Evolutionary conservation across 2,797 vertebrate genomes (phyloP), one percentile per base, ranked within the genome.

Genomic region (Anabacerthia variegaticeps): DNA sequence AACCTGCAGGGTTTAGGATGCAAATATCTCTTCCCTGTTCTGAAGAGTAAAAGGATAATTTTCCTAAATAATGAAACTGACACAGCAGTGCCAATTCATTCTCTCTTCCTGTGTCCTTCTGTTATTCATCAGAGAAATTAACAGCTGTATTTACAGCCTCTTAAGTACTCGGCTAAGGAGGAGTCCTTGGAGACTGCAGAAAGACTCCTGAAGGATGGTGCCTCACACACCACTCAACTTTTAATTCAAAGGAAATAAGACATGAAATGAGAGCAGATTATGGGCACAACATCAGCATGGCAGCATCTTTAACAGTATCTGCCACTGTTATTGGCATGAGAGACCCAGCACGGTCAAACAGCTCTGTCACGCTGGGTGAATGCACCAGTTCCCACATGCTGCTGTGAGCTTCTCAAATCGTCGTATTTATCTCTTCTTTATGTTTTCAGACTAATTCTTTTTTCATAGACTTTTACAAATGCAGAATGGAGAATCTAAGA

Each of bases 111-210:
- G 16, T 32, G 63, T 81, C 51, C 24, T 92, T 67, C 24, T 83
- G 92, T 92, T 92, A 76, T 84, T 97, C 96, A 71, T 92, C 69
- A 44, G 88, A 86, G 48, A 93, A 89, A 78, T 85, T 72, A 94
- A 59, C 3, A 21, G 62, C 80, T 94, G 36, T 62, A 93, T 95
- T 94, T 94, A 87, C 77, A 92, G 61, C 68, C 48, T 78, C 55
- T 61, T 82, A 95, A 91, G 68, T 41, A 23, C 41, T 92, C 1
- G 0, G 46, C 91, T 83, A 62, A 92, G 80, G 36, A 92, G n/a
- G 22, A 51, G 16, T n/a, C 85, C 68, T 85, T 62, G 75, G 83
- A 91, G 88, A 65, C 41, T 61, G 58, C 58, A 79, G 65, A 73
- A 54, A 62, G 74, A 3, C 28, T 83, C 83, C 77, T 89, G 91